A percentile compares a stretch with the other conserved stretches of the same genome.
phyloP scores from a whole-genome alignment of 2,888 invertebrate species.

The Ceratothoa steindachneri region DNA sequence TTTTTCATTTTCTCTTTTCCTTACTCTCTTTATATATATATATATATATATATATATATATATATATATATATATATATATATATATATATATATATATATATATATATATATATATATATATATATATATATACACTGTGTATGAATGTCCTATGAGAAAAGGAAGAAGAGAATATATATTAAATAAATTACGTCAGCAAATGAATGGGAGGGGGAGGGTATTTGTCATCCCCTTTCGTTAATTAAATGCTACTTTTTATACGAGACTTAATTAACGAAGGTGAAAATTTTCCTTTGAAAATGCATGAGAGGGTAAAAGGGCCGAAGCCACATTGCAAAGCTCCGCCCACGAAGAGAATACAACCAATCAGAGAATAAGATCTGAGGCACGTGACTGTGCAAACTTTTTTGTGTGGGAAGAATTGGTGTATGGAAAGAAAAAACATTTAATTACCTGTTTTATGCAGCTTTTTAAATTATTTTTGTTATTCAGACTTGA shows the following conservation, averaged over 20 bases:
- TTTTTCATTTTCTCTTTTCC: not conserved
- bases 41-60: not conserved
- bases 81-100: not conserved
- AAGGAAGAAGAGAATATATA: not conserved
- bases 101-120: not conserved
- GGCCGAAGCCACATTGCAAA: not conserved
- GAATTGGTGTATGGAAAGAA: too few species aligned
- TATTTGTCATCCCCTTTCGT: not conserved
- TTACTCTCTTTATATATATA: too few species aligned
- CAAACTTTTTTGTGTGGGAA: not conserved
- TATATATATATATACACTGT: not conserved
- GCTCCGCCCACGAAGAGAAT: not conserved
- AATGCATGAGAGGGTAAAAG: slow-evolving; percentile 4
- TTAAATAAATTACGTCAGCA: not conserved
- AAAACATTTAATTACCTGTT: too few species aligned
- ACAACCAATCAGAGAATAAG: not conserved
- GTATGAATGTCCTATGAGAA: not conserved
- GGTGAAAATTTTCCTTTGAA: not conserved
- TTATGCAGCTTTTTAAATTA: too few species aligned
- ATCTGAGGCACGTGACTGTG: not conserved
- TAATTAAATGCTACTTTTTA: not conserved
- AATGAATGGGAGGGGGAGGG: not conserved
- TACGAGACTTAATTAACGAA: not conserved
- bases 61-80: not conserved
- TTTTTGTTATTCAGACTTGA: not conserved